A percentile compares a stretch with the other conserved stretches of the same genome.
These are phyloP conservation scores for Argya squamiceps DNA, from an alignment of 2,797 vertebrate species.

Conservation along the genomic window DNA sequence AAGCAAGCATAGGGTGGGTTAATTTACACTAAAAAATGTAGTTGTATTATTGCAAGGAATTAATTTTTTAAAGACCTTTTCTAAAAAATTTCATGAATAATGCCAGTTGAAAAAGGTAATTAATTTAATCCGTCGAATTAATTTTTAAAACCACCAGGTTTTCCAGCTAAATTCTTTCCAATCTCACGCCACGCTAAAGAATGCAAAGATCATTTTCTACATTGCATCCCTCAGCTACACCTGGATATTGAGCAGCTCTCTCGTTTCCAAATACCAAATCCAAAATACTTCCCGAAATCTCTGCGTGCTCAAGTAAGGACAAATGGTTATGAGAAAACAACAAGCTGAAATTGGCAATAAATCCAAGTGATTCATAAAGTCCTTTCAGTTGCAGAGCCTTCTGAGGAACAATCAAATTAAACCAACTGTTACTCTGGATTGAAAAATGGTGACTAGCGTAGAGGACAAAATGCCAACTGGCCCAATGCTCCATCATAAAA, in stretches of 20 bases:
- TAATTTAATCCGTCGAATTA: not conserved
- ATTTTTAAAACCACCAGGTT: not conserved
- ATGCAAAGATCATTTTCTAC: not conserved
- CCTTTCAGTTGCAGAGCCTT: conserved; percentile 31
- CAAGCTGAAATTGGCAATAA: conserved; percentile 22
- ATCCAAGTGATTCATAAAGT: conserved; percentile 57
- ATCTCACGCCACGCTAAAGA: not conserved
- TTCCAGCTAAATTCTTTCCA: not conserved
- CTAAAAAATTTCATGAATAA: not conserved
- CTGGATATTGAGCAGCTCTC: not conserved
- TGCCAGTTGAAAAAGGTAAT: not conserved
- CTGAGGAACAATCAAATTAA: conserved; percentile 68
- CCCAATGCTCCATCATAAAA: conserved; percentile 46
- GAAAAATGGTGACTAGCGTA: conserved; percentile 37
- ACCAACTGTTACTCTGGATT: conserved; percentile 58
- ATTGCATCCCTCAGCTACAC: not conserved
- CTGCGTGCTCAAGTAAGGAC: not conserved
- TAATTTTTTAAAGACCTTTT: not conserved
- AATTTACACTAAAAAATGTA: not conserved
- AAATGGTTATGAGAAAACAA: conserved; percentile 50
- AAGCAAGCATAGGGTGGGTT: not conserved
- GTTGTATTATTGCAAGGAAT: not conserved
- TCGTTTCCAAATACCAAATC: not conserved
- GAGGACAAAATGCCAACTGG: conserved; percentile 56
- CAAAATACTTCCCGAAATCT: conserved; percentile 3